Conservation (phyloP, 2,888 invertebrate species). For the Cremastobaeus sp. region DNA sequence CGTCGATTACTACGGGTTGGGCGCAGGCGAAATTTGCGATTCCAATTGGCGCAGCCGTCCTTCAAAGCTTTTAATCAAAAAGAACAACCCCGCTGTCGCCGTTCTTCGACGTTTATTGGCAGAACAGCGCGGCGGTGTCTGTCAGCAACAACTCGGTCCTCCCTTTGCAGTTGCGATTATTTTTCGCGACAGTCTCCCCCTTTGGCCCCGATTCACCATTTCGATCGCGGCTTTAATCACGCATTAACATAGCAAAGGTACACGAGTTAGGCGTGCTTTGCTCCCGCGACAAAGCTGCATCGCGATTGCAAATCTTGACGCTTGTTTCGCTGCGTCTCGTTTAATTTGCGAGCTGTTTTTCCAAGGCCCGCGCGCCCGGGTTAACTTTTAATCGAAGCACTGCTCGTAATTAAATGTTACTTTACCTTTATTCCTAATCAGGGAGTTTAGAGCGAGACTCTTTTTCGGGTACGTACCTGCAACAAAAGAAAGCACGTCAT, state of each 20-base stretch:
- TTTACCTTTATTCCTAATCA: conserved; percentile 23
- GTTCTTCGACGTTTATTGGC: conserved; percentile 57
- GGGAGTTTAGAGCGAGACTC: conserved; percentile 4
- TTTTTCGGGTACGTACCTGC: conserved; percentile 38
- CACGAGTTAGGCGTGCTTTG: conserved; percentile 55
- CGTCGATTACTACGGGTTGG: conserved; percentile 23
- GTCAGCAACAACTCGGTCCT: conserved; percentile 22
- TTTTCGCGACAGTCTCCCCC: conserved; percentile 27
- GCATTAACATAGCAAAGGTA: conserved; percentile 55
- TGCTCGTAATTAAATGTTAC: too few relatives aligned
- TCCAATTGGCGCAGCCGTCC: conserved; percentile 58
- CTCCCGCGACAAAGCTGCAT: conserved; percentile 37
- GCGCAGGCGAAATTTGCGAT: conserved; percentile 54
- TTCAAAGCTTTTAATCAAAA: conserved; percentile 62
- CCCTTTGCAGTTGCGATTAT: conserved; percentile 2
- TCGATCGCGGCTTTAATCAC: conserved; percentile 33
- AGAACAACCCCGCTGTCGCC: conserved; percentile 48
- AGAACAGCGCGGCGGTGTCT: conserved; percentile 32
- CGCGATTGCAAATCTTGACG: conserved; percentile 42
- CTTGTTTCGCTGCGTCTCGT: not conserved
- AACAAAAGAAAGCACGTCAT: conserved; percentile 44
- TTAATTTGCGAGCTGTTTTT: conserved; percentile 5
- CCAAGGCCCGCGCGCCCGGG: too few relatives aligned
- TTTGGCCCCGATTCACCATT: conserved; percentile 10
- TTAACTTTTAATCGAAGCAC: too few relatives aligned